Percentiles rank a stretch among this genome's conserved stretches.
These are phyloP conservation scores for Tapirus indicus DNA, from an alignment of 2,797 vertebrate species.

Conservation along the genomic window DNA sequence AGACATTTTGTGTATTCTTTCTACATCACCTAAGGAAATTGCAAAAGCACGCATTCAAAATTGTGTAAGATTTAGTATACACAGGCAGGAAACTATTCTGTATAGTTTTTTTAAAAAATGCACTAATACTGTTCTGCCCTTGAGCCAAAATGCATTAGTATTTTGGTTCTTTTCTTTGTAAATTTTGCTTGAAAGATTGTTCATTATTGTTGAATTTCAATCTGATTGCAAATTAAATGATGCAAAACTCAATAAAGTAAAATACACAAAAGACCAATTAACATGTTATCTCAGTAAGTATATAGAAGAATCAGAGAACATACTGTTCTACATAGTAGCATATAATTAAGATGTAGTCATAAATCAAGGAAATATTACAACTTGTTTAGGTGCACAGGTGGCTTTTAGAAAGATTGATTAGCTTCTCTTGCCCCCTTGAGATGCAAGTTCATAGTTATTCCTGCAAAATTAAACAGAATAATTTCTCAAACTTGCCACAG, in stretches of 20 bases:
- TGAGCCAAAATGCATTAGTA: conserved; percentile 66
- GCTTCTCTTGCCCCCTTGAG: conserved; percentile 70
- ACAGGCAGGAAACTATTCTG: background rate
- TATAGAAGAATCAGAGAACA: conserved; percentile 76
- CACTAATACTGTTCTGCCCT: background rate
- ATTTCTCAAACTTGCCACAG: background rate
- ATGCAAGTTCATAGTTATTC: conserved; percentile 53
- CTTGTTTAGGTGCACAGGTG: conserved; percentile 82
- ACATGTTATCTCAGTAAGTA: conserved; percentile 83
- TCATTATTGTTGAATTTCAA: conserved; percentile 82
- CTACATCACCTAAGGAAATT: conserved; percentile 44
- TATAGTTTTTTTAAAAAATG: background rate
- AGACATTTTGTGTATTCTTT: conserved; percentile 50
- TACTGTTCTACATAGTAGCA: conserved; percentile 75
- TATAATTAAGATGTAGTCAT: conserved; percentile 84
- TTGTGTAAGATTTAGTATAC: conserved; percentile 38
- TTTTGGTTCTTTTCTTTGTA: conserved; percentile 61
- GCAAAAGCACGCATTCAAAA: conserved; percentile 21
- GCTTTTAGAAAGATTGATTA: conserved; percentile 83
- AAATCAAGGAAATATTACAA: conserved; percentile 84
- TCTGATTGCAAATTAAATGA: conserved; percentile 84
- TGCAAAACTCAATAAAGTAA: conserved; percentile 83
- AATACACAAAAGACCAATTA: conserved; percentile 86
- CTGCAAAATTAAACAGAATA: conserved; percentile 57
- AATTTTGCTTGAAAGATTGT: conserved; percentile 74